Evolutionary conservation across 2,888 invertebrate genomes (phyloP).

Genomic region (Macaria liturata): DNA sequence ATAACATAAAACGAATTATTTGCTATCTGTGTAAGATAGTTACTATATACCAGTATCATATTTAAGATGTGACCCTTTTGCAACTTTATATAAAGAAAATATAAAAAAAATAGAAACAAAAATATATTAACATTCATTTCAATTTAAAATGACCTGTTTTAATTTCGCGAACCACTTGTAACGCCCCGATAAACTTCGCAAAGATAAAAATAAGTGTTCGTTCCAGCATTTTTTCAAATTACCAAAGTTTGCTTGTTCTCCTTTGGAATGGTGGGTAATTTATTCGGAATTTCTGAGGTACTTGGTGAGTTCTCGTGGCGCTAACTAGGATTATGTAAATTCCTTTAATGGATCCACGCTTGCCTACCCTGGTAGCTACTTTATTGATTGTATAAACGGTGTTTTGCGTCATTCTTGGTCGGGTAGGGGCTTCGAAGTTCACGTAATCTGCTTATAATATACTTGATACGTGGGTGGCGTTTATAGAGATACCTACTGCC

Average conservation of each 20-base stretch:
- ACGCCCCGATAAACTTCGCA: slow-evolving; percentile 15
- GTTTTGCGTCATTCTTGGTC: slow-evolving; percentile 34
- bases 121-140: too few relatives aligned
- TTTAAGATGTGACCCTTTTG: too few relatives aligned
- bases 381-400: slow-evolving; percentile 40
- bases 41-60: too few relatives aligned
- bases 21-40: too few relatives aligned
- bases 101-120: too few relatives aligned
- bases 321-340: slow-evolving; percentile 40
- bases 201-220: slow-evolving; percentile 28
- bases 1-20: too few relatives aligned
- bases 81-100: background rate
- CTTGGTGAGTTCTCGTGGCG: slow-evolving; percentile 12
- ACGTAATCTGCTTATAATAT: slow-evolving; percentile 13
- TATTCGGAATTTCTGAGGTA: slow-evolving; percentile 29
- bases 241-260: slow-evolving; percentile 39
- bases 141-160: background rate
- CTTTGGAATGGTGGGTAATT: slow-evolving; percentile 31
- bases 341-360: slow-evolving; percentile 36
- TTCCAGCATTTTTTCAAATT: slow-evolving; percentile 40
- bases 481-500: slow-evolving; percentile 1
- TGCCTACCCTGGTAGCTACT: slow-evolving; percentile 13
- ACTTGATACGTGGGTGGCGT: background rate
- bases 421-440: slow-evolving; percentile 9
- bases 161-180: slow-evolving; percentile 14